Base-by-base conservation (phyloP, 2,888 invertebrate species). In the Salpingus planirostris region DNA sequence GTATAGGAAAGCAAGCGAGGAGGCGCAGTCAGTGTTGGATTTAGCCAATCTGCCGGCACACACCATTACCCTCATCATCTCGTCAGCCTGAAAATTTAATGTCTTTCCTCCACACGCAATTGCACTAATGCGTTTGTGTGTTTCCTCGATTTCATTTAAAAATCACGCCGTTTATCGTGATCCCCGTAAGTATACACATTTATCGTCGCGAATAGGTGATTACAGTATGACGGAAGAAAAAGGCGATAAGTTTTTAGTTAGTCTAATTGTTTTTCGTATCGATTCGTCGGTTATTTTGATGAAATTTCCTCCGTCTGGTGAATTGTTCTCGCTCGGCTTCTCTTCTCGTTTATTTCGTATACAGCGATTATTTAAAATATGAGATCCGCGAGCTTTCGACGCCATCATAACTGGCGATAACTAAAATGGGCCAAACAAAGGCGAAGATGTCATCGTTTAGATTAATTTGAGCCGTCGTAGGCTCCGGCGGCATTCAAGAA, bases 21-120 rank as follows among this genome's bases (percentile, higher is more conserved):
- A n/a, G n/a, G n/a, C n/a, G n/a, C n/a, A n/a, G n/a, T 45, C 43
- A 36, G 48, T 46, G 49, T 50, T 43, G 55, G 55, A 56, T 59
- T 58, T 54, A 48, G 55, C 51, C 59, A 60, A 61, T 61, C 60
- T 60, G 59, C 49, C 12, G 43, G 49, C 52, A 60, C 61, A 56
- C 55, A 50, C 57, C 60, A 62, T 62, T 62, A 59, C 59, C 58
- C 59, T 57, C 59, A 59, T 60, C 53, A 53, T 52, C 52, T 54
- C 59, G 54, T 57, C 56, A 59, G 55, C 49, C 59, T 57, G 59
- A 60, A 62, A 61, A 61, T 61, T 62, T 61, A 61, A 60, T 60
- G 60, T 58, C 54, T 57, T 58, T 44, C 53, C 51, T 53, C 49
- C 51, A 57, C 61, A 60, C 59, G 59, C 62, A 61, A 62, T 62